Evolutionary conservation across 2,113 vertebrate genomes (phyloP).

Genomic region (Malurus melanocephalus): DNA sequence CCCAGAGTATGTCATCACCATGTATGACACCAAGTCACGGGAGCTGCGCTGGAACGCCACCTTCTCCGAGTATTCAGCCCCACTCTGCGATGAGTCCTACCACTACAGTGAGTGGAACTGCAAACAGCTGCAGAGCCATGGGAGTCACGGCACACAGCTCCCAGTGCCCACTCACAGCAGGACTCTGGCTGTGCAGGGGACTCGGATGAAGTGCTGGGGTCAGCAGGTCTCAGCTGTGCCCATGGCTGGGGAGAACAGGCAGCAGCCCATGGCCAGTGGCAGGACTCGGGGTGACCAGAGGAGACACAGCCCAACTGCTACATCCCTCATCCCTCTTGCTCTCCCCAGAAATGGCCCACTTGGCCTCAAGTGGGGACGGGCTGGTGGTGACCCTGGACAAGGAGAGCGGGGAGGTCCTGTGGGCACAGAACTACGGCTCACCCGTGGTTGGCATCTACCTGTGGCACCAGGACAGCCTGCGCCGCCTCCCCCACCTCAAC

Average conservation of each 20-base stretch:
- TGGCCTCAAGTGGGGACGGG: constrained; percentile 88
- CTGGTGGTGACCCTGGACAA: constrained; percentile 91
- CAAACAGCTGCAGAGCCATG: rapidly evolving
- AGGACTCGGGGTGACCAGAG: background rate
- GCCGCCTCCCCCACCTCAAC: constrained; percentile 85
- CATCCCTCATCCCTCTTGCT: background rate
- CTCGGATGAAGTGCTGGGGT: background rate
- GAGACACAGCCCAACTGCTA: no score
- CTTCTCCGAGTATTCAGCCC: constrained; percentile 89
- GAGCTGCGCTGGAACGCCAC: constrained; percentile 92
- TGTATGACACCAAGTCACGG: constrained; percentile 90
- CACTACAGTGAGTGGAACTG: constrained; percentile 81
- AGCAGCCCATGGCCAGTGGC: rapidly evolving
- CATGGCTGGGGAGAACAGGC: rapidly evolving
- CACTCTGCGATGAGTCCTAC: constrained; percentile 74
- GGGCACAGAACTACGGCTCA: constrained; percentile 91
- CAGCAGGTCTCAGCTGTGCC: rapidly evolving
- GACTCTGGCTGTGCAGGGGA: background rate
- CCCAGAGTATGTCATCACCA: constrained; percentile 92
- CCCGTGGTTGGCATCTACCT: constrained; percentile 88
- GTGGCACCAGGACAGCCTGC: constrained; percentile 89
- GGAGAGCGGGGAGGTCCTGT: constrained; percentile 85
- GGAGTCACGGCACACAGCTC: background rate
- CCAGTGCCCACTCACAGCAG: rapidly evolving
- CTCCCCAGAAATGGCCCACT: constrained; percentile 85